Evolutionary conservation across 1,140 invertebrate species (phyloP).

Genomic region (Copidosoma floridanum): DNA sequence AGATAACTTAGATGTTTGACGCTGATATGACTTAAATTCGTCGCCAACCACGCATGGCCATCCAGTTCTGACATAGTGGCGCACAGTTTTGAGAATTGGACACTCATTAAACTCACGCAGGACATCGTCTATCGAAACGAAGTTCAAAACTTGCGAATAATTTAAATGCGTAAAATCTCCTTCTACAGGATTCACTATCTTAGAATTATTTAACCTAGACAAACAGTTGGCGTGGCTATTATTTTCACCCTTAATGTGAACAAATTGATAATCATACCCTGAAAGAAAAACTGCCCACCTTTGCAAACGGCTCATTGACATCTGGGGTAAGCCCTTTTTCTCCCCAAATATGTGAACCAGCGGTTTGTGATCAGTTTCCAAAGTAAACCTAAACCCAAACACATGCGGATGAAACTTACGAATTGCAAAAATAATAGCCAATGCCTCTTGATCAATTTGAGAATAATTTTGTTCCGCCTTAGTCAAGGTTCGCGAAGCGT

Average conservation of each 20-base stretch:
- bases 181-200: not conserved
- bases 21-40: no score
- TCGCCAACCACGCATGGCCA: not conserved
- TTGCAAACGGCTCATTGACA: conserved; percentile 25
- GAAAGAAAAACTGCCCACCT: conserved; percentile 1
- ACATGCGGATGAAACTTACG: conserved; percentile 35
- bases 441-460: conserved; percentile 54
- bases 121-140: not conserved
- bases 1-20: not conserved
- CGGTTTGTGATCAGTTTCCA: conserved; percentile 32
- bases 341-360: conserved; percentile 38
- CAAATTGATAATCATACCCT: conserved; percentile 11
- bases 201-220: no score
- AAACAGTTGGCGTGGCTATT: conserved; percentile 23
- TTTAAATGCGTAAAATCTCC: not conserved
- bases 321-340: conserved; percentile 23
- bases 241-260: no score
- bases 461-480: conserved; percentile 51
- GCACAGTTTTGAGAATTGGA: no score
- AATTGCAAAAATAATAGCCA: conserved; percentile 53
- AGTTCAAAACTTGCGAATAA: not conserved
- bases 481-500: conserved; percentile 49
- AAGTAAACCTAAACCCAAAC: not conserved
- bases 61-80: not conserved
- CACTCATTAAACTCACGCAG: not conserved